phyloP scores from a whole-genome alignment of 1,140 invertebrate species.

The Drosophila varians region DNA sequence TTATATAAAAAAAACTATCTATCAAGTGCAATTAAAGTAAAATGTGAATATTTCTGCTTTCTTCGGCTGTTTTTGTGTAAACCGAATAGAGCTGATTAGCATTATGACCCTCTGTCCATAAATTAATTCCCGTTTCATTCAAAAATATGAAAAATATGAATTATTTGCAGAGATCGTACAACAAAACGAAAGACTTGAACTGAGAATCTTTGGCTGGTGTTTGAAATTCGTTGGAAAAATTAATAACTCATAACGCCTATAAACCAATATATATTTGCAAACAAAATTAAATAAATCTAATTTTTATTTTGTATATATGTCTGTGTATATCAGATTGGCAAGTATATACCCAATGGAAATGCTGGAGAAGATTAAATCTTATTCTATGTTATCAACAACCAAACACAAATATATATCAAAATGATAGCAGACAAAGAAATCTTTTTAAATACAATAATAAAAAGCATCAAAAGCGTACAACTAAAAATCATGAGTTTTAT shows the following conservation, averaged over 20 bases:
- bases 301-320: slow-evolving; percentile 40
- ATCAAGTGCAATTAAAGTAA: slow-evolving; percentile 79
- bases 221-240: slow-evolving; percentile 9
- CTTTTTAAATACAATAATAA: slow-evolving; percentile 68
- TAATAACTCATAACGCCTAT: slow-evolving; percentile 20
- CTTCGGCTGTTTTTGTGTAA: slow-evolving; percentile 49
- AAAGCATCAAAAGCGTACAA: slow-evolving; percentile 24
- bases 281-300: slow-evolving; percentile 34
- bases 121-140: slow-evolving; percentile 8
- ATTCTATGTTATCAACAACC: slow-evolving; percentile 62
- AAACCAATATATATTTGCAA: slow-evolving; percentile 53
- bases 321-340: slow-evolving; percentile 46
- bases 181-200: slow-evolving; percentile 75
- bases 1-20: slow-evolving; percentile 49
- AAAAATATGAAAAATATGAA: not conserved
- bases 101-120: slow-evolving; percentile 7
- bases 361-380: slow-evolving; percentile 60
- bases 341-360: slow-evolving; percentile 32
- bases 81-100: slow-evolving; percentile 1
- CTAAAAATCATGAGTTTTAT: not conserved
- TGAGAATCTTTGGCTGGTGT: slow-evolving; percentile 10
- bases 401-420: slow-evolving; percentile 55
- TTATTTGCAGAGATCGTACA: slow-evolving; percentile 48
- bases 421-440: slow-evolving; percentile 36
- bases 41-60: slow-evolving; percentile 71